A percentile compares a stretch with the other conserved stretches of the same genome.
Evolutionary conservation across 2,797 vertebrate species (phyloP).

Genomic region (Diglossa cyanea): DNA sequence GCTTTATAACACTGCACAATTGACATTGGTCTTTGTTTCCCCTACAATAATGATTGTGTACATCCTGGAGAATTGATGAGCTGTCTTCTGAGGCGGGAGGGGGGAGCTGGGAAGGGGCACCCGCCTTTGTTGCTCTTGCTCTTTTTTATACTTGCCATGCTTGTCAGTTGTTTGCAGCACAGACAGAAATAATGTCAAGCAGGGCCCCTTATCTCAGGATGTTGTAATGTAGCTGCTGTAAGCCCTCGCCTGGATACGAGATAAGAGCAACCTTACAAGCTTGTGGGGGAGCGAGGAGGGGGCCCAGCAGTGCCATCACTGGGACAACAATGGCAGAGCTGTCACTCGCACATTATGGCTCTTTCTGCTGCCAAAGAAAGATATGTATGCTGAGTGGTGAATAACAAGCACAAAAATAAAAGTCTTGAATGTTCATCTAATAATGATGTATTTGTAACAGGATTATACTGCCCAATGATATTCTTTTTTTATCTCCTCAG

Average conservation of each 20-base stretch:
- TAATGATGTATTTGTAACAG: constrained; percentile 88
- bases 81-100: constrained; percentile 78
- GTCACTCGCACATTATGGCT: constrained; percentile 74
- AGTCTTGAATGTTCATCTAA: constrained; percentile 86
- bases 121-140: constrained; percentile 80
- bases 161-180: constrained; percentile 82
- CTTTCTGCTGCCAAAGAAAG: constrained; percentile 76
- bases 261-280: constrained; percentile 85
- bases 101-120: background rate
- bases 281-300: constrained; percentile 22
- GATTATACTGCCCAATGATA: constrained; percentile 78
- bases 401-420: constrained; percentile 83
- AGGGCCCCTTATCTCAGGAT: constrained; percentile 86
- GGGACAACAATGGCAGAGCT: constrained; percentile 80
- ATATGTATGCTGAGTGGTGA: constrained; percentile 74
- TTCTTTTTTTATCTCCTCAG: constrained; percentile 80
- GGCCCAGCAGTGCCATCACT: constrained; percentile 17
- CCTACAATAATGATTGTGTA: constrained; percentile 89
- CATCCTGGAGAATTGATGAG: constrained; percentile 93
- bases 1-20: constrained; percentile 86
- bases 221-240: constrained; percentile 82
- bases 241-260: constrained; percentile 82
- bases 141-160: constrained; percentile 81
- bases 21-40: constrained; percentile 91
- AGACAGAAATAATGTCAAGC: constrained; percentile 85